Conservation (phyloP, 2,797 vertebrate genomes). For the Stomatorhinus walkeri region DNA sequence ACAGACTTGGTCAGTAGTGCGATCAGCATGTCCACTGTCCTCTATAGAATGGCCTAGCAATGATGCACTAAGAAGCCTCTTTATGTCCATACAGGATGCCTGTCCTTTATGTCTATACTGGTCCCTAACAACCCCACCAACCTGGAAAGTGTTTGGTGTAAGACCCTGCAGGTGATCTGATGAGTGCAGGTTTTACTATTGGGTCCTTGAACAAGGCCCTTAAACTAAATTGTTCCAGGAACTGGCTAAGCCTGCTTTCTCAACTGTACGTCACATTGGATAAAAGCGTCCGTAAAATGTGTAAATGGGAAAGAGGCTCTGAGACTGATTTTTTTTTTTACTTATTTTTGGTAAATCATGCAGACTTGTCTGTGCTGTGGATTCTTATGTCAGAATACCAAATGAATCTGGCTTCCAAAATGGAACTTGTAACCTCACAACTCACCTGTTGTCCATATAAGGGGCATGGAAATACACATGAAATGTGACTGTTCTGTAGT, state of each 20-base stretch:
- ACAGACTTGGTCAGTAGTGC: not conserved
- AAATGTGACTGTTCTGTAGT: not conserved
- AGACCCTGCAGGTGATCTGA: not conserved
- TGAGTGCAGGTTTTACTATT: not conserved
- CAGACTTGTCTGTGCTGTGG: not conserved
- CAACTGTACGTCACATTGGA: not conserved
- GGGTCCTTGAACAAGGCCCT: not conserved
- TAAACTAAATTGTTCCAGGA: not conserved
- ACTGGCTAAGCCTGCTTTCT: not conserved
- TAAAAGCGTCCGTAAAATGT: not conserved
- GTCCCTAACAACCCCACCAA: not conserved
- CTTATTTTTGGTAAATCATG: not conserved
- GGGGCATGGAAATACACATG: not conserved
- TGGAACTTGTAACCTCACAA: not conserved
- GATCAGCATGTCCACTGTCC: not conserved
- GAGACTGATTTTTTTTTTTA: not conserved
- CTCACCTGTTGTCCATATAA: not conserved
- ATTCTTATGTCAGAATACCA: not conserved
- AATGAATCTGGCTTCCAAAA: not conserved
- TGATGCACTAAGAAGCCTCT: not conserved
- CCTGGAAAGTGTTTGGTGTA: not conserved
- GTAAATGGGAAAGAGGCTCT: not conserved
- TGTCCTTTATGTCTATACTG: not conserved
- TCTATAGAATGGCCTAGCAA: not conserved
- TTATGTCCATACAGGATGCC: not conserved